phyloP scores from a whole-genome alignment of 2,888 invertebrate genomes.

The Eupelmus urozonus region DNA sequence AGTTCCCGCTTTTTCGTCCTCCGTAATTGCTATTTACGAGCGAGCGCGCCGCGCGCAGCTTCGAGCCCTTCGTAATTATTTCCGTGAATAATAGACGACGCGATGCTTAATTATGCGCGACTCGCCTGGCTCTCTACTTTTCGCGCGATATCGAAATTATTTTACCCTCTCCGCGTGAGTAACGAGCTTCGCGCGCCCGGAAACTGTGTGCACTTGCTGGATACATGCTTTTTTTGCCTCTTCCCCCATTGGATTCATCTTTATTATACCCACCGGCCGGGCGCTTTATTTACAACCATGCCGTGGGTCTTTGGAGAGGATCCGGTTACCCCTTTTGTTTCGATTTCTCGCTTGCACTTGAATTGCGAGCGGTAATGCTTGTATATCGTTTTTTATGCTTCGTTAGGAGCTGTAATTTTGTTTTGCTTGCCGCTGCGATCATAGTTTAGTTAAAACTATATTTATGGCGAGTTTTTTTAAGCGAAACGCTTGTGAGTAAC shows the following conservation, averaged over 20 bases:
- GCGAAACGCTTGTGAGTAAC: too few relatives aligned
- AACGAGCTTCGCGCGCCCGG: too few relatives aligned
- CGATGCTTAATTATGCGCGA: conserved; percentile 40
- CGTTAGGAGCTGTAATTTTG: too few relatives aligned
- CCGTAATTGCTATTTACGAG: conserved; percentile 32
- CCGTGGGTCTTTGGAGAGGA: background rate
- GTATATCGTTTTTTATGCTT: too few relatives aligned
- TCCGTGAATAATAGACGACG: conserved; percentile 36
- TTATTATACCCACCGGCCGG: conserved; percentile 20
- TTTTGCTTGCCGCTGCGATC: too few relatives aligned
- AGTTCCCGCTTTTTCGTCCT: background rate
- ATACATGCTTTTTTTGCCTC: too few relatives aligned
- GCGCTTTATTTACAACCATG: conserved; percentile 10
- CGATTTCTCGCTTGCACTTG: background rate
- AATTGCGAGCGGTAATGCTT: background rate
- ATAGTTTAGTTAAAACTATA: too few relatives aligned
- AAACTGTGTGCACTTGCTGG: too few relatives aligned
- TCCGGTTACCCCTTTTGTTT: background rate
- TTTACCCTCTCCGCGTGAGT: conserved; percentile 1
- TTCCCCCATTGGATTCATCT: background rate
- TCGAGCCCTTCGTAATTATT: conserved; percentile 38
- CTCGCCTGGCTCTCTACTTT: conserved; percentile 3
- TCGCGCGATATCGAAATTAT: conserved; percentile 43
- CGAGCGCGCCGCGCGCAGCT: background rate
- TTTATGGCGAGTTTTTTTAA: too few relatives aligned